A percentile compares a stretch with the other conserved stretches of the same genome.
Conservation (phyloP, 1,140 invertebrate species). For the Drosophila murphyi region DNA sequence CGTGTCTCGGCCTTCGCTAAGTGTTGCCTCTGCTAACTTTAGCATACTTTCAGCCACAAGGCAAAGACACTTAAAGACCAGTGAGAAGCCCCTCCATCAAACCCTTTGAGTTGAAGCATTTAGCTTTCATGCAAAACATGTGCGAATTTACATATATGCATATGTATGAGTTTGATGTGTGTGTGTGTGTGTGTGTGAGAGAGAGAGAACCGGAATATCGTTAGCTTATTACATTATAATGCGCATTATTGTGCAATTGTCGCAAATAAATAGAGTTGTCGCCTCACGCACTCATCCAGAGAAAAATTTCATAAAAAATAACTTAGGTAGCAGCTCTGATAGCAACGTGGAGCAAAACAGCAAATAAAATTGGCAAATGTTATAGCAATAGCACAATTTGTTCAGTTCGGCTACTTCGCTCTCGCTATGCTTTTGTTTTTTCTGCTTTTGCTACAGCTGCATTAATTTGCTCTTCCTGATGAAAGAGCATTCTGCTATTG, state of each 20-base stretch:
- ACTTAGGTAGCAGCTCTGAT: too few species aligned
- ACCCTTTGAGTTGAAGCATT: constrained; percentile 46
- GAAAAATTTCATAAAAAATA: too few species aligned
- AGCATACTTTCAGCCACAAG: constrained; percentile 52
- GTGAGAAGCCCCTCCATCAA: constrained; percentile 28
- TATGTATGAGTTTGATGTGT: background rate
- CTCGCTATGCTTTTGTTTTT: too few species aligned
- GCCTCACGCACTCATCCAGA: background rate
- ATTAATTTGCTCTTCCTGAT: too few species aligned
- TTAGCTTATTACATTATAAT: constrained; percentile 74
- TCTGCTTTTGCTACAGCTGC: too few species aligned
- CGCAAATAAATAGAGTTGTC: constrained; percentile 44
- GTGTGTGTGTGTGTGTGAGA: background rate
- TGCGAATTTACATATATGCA: constrained; percentile 25
- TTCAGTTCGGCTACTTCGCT: too few species aligned
- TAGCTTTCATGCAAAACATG: constrained; percentile 41
- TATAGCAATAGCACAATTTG: too few species aligned
- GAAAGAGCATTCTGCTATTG: too few species aligned
- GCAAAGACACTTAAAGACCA: constrained; percentile 57
- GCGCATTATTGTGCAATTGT: constrained; percentile 60
- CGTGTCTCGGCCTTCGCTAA: constrained; percentile 46
- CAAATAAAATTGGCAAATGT: too few species aligned
- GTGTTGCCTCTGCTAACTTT: constrained; percentile 61
- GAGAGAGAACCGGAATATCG: constrained; percentile 8
- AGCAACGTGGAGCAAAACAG: too few species aligned